Base-by-base conservation (phyloP, 2,113 vertebrate species). In the Dunckerocampus dactyliophorus region DNA sequence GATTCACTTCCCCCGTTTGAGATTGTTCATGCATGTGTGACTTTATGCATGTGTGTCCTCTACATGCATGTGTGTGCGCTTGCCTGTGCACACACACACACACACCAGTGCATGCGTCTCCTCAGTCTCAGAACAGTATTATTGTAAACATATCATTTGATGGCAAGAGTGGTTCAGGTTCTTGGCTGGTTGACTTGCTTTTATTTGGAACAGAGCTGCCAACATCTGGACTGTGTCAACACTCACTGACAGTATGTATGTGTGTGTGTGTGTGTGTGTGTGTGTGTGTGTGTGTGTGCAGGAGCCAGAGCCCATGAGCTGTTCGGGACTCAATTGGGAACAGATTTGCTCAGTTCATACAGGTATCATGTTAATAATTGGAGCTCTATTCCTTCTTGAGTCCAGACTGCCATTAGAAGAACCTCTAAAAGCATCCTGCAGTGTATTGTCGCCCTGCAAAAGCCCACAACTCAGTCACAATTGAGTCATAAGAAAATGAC, bases 201-300 rank as follows among this genome's bases (percentile, higher is more conserved):
- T 89, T 84, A 90, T 88, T 90, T 89, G 79, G 86, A 91, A 82
- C 75, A 86, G 84, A 87, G 77, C 85, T 87, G 88, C 89, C 89
- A 90, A 91, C 90, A 92, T 92, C 91, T 92, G 91, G 87, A 89
- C 83, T 90, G 78, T 91, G 89, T 92, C 89, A 90, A 85, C 76
- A 86, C 87, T 88, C 88, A 81, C 83, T 66, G 82, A 81, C 76
- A 65, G 63, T 51, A 58, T 65, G 15, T 64, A 70, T 63, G 63
- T 65, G 72, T 60, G 59, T 55, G 59, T 43, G 47, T 58, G 57
- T 43, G 50, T 21, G 56, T 20, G 42, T 47, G 54, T 28, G 47
- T 49, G 54, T 42, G 54, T 16, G 31, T 45, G 39, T 62, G 42
- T 69, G 72, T 72, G 70, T 63, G n/a, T 47, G 66, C 57, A 57